phyloP scores from a whole-genome alignment of 2,797 vertebrate genomes.

The Aythya fuligula region DNA sequence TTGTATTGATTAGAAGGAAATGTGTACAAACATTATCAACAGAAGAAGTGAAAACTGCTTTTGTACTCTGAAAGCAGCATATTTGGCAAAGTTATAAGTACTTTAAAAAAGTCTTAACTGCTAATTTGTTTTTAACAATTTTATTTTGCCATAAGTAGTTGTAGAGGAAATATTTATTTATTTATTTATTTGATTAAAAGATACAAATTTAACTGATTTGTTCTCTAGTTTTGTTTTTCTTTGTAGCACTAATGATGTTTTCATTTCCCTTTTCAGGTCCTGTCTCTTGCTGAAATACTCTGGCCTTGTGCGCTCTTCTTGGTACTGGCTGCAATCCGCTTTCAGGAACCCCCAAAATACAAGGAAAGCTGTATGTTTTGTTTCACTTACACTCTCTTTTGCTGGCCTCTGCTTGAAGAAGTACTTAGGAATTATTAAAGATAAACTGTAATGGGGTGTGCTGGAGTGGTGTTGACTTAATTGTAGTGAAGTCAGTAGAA shows the following conservation, averaged over 20 bases:
- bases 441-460: no score
- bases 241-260: neutral
- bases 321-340: constrained; percentile 72
- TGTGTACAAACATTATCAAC: neutral
- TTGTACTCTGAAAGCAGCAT: neutral
- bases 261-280: constrained; percentile 61
- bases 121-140: neutral
- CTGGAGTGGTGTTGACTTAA: neutral
- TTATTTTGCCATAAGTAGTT: neutral
- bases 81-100: neutral
- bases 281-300: constrained; percentile 75
- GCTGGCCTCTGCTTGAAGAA: neutral
- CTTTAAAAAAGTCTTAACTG: neutral
- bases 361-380: constrained; percentile 74
- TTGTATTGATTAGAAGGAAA: neutral
- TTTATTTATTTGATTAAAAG: neutral
- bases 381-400: neutral
- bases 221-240: neutral
- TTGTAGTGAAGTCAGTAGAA: neutral
- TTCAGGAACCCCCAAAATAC: constrained; percentile 75
- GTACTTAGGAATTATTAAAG: neutral
- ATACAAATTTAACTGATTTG: neutral
- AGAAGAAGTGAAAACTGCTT: neutral
- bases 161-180: neutral
- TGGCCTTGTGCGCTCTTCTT: constrained; percentile 79